Evolutionary conservation across 1,140 invertebrate genomes (phyloP), one percentile per base, ranked within the genome.

Genomic region (Phthorimaea operculella): DNA sequence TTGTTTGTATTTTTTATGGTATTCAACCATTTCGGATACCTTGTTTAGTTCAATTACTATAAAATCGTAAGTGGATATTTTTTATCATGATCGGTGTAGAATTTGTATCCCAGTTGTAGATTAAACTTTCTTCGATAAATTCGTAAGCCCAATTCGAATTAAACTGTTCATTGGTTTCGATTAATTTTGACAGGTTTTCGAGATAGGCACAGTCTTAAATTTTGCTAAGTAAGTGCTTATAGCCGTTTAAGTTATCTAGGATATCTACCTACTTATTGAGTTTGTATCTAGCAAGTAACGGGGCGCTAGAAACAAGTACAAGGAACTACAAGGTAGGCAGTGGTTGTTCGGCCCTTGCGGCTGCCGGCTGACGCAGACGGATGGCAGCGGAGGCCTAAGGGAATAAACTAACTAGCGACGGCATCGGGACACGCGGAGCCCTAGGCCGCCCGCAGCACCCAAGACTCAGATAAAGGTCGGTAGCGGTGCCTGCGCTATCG

Each of bases 1-100:
- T 58, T 62, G 50, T 56, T 67, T 51, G 50, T 52, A 18, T 56
- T 51, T 51, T 17, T 33, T 57, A 17, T 47, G 12, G 44, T 42
- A 28, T 6, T 28, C n/a, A 42, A 11, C 44, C n/a, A 47, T 47
- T 47, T 4, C 11, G 16, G 11, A 47, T 14, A 47, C 15, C 44
- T 47, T 47, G 44, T 47, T 47, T 47, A 16, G 44, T 15, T 39
- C 44, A 47, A 47, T 47, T 47, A 15, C 44, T 16, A 16, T 47
- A 2, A 16, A 47, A 15, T 47, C 7, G 21, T 28, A 28, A 17
- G 16, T 47, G n/a, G 21, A 28, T 28, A 28, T 28, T 16, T 47
- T 47, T 47, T 47, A 39, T 39, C 36, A n/a, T 12, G 36, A 39
- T 39, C 36, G 36, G 10, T 39, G 4, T 39, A 39, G 10, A 12